phyloP scores from a whole-genome alignment of 2,113 vertebrate species.

The Nycticorax nycticorax region DNA sequence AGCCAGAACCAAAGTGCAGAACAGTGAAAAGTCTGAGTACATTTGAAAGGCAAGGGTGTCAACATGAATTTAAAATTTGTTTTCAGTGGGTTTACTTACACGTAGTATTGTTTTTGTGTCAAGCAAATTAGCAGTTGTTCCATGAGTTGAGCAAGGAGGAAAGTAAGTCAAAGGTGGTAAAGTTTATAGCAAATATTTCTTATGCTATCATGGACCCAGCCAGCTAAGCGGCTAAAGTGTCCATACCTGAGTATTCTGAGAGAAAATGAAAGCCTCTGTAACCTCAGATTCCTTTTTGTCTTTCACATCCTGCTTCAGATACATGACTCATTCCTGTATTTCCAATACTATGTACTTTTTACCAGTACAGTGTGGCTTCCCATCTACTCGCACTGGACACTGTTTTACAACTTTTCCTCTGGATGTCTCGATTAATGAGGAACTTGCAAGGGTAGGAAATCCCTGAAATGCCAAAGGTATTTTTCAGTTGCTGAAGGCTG shows the following conservation, averaged over 20 bases:
- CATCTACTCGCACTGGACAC: neutral
- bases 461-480: neutral
- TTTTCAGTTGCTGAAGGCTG: neutral
- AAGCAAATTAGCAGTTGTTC: neutral
- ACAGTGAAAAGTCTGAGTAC: neutral
- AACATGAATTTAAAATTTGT: neutral
- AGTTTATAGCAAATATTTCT: neutral
- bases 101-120: neutral
- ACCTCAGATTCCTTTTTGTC: neutral
- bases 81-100: neutral
- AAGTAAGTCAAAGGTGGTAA: neutral
- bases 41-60: neutral
- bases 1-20: neutral
- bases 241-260: neutral
- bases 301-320: neutral
- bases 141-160: neutral
- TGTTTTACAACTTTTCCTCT: neutral
- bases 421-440: neutral
- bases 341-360: neutral
- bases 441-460: neutral
- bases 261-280: neutral
- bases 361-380: neutral
- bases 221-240: neutral
- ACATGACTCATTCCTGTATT: neutral
- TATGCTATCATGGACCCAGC: neutral